These are phyloP conservation scores for Diarsia rubi DNA, from an alignment of 2,888 invertebrate species.

Conservation along the genomic window DNA sequence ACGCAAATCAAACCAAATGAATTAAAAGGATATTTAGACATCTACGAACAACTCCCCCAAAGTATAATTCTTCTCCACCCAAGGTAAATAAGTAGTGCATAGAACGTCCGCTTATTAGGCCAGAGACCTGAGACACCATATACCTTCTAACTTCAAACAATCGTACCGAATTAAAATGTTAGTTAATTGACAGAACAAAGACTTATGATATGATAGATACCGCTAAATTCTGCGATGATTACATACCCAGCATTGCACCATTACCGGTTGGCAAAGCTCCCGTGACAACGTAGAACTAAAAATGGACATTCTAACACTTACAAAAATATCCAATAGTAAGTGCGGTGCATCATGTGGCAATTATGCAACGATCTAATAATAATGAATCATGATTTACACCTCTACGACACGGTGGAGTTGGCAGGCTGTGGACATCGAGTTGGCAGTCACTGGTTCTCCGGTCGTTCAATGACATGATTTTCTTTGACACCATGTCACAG, in stretches of 20 bases:
- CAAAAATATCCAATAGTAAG: slow-evolving; percentile 43
- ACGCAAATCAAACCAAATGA: not conserved
- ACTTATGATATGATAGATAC: not conserved
- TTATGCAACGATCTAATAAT: slow-evolving; percentile 74
- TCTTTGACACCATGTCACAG: slow-evolving; percentile 65
- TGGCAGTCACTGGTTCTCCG: slow-evolving; percentile 69
- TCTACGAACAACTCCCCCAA: not conserved
- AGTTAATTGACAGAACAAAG: not conserved
- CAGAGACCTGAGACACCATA: not conserved
- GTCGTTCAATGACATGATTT: slow-evolving; percentile 81
- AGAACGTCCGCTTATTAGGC: not conserved
- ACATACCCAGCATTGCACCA: not conserved
- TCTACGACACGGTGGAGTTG: slow-evolving; percentile 57
- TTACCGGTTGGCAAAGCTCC: slow-evolving; percentile 28
- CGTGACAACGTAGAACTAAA: slow-evolving; percentile 26
- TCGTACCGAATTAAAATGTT: not conserved
- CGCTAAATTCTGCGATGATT: not conserved
- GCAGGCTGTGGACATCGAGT: slow-evolving; percentile 61
- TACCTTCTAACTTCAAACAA: not conserved
- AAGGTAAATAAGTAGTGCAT: not conserved
- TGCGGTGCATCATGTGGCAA: slow-evolving; percentile 60
- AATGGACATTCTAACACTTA: slow-evolving; percentile 27
- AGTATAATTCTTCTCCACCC: not conserved
- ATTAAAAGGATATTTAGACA: no score
- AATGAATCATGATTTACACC: slow-evolving; percentile 69